Base-by-base conservation (phyloP, 1,140 invertebrate species). In the Odontomachus brunneus region DNA sequence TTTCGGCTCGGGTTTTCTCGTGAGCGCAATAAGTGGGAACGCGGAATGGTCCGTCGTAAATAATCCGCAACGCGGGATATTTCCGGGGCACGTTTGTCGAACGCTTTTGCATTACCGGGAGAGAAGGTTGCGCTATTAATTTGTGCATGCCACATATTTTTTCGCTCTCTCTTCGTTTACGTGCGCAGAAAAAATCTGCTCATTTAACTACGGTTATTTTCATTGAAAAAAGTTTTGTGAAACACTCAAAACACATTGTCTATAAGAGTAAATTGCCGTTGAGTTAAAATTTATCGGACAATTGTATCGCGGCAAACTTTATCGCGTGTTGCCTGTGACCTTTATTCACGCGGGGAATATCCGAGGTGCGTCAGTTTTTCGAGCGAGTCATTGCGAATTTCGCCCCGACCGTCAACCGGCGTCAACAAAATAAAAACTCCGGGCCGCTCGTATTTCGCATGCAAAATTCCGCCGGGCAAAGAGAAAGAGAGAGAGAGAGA, bases 361-460 rank as follows among this genome's bases (percentile, higher is more conserved):
- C 49, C 55, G 65, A 69, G 22, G 19, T 12, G 55, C 69, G 51
- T 63, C 44, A 51, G 17, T 59, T 85, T 86, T 85, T 82, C n/a
- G 22, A 2, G n/a, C 22, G 38, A 55, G 15, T 83, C 73, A 83
- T 76, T 83, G 72, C 55, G 55, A 78, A 80, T 65, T 59, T 44
- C 5, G 26, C 48, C n/a, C n/a, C n/a, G n/a, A n/a, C n/a, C n/a
- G n/a, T n/a, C 48, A 51, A 49, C 44, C 44, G 63, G 19, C 55
- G 55, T 59, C 51, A 84, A 69, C 38, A 26, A 87, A 87, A 88
- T 88, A 87, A 84, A 82, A 84, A 84, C 57, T 71, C 69, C 83
- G 57, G 12, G 59, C 65, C n/a, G 72, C 67, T 76, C 71, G 65
- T 78, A 78, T 88, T 88, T 87, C 33, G 75, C 75, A 84, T 84